Evolutionary conservation across 2,113 vertebrate species (phyloP).

Genomic region (Clarias batrachus): DNA sequence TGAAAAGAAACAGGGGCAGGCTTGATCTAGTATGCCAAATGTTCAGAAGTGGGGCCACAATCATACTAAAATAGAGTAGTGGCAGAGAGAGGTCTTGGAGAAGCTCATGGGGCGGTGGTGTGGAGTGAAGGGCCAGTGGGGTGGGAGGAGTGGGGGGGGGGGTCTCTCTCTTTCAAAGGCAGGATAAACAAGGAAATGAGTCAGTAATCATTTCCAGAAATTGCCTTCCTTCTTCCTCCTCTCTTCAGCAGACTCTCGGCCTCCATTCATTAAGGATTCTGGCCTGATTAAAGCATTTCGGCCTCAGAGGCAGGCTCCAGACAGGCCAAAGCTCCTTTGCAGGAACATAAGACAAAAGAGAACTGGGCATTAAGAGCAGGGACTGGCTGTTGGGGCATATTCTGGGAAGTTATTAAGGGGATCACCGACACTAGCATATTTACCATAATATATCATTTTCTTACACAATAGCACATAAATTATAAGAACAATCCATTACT

Average conservation of each 20-base stretch:
- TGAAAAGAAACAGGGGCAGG: constrained; percentile 70
- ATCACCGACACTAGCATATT: constrained; percentile 21
- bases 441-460: not conserved
- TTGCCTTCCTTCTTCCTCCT: constrained; percentile 70
- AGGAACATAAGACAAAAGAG: constrained; percentile 50
- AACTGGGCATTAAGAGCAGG: constrained; percentile 34
- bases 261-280: constrained; percentile 74
- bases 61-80: constrained; percentile 46
- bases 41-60: constrained; percentile 72
- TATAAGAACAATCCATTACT: no score
- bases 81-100: constrained; percentile 37
- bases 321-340: constrained; percentile 29
- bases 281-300: constrained; percentile 74
- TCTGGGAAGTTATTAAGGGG: not conserved
- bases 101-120: constrained; percentile 54
- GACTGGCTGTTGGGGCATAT: constrained; percentile 10
- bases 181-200: constrained; percentile 81
- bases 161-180: constrained; percentile 69
- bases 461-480: not conserved
- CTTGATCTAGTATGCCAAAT: constrained; percentile 74
- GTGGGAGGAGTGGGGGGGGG: constrained; percentile 54
- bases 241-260: constrained; percentile 64
- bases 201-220: constrained; percentile 82
- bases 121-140: constrained; percentile 63
- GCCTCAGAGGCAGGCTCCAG: constrained; percentile 55